Evolutionary conservation across 2,888 invertebrate genomes (phyloP).

Genomic region (Drepanosiphum platanoidis): DNA sequence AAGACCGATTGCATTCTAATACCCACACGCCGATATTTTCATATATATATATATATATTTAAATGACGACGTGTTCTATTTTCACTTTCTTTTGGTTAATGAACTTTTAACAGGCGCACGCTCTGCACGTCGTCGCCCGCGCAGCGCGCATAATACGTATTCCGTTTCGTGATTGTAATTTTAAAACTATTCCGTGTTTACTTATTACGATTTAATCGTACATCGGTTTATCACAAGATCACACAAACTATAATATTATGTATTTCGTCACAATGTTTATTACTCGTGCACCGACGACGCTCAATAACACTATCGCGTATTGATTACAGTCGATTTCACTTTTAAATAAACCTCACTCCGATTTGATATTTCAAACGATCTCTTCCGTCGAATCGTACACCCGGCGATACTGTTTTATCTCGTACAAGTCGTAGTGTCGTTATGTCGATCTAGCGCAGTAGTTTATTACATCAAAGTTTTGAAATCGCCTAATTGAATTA

Average conservation of each 20-base stretch:
- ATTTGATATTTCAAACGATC: too few species aligned
- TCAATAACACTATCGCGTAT: too few species aligned
- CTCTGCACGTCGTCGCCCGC: background rate
- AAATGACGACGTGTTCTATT: slow-evolving; percentile 33
- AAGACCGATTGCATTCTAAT: slow-evolving; percentile 56
- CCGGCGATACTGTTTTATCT: too few species aligned
- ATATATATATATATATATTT: slow-evolving; percentile 41
- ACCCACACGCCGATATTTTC: slow-evolving; percentile 19
- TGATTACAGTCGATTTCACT: too few species aligned
- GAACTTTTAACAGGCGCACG: slow-evolving; percentile 38
- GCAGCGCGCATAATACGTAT: background rate
- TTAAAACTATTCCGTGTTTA: background rate
- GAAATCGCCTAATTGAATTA: too few species aligned
- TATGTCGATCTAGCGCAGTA: too few species aligned
- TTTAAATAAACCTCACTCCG: too few species aligned
- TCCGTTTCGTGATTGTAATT: slow-evolving; percentile 18
- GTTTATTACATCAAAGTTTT: too few species aligned
- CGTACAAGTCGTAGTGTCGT: too few species aligned
- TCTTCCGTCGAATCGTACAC: too few species aligned
- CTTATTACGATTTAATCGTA: slow-evolving; percentile 4
- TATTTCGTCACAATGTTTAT: slow-evolving; percentile 9
- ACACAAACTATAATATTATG: too few species aligned
- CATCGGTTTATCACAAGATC: background rate
- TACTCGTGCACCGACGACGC: background rate
- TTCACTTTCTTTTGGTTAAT: slow-evolving; percentile 47